phyloP scores from a whole-genome alignment of 1,140 invertebrate species.

The Scylla paramamosain region DNA sequence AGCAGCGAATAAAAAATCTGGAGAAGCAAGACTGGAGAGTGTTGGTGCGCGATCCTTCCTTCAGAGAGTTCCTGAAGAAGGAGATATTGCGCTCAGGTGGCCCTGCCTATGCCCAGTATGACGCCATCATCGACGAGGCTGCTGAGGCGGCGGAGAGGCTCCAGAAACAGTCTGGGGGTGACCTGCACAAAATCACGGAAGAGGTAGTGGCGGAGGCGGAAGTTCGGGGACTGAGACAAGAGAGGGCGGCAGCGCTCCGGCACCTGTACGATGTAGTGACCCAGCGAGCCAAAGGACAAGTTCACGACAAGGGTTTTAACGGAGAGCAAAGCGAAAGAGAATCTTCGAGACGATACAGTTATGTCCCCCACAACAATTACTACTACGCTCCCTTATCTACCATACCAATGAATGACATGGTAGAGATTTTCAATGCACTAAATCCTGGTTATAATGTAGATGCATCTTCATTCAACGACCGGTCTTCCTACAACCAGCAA shows the following conservation, averaged over 20 bases:
- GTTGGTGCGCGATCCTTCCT: conserved; percentile 53
- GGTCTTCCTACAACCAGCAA: not conserved
- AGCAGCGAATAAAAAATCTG: not conserved
- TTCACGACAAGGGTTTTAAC: not conserved
- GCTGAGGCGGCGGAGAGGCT: not conserved
- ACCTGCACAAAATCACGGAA: not conserved
- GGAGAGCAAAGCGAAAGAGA: not conserved
- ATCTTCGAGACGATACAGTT: not conserved
- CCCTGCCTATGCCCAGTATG: not conserved
- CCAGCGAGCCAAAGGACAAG: not conserved
- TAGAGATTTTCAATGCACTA: conserved; percentile 55
- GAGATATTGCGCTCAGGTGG: conserved; percentile 3
- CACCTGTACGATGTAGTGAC: not conserved
- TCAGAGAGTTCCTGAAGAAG: conserved; percentile 56
- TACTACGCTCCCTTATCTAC: conserved; percentile 16
- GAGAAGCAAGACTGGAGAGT: conserved; percentile 50
- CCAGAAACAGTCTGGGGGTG: not conserved
- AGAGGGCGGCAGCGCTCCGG: not conserved
- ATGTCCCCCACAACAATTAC: not conserved
- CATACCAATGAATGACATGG: conserved; percentile 54
- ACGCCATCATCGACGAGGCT: conserved; percentile 43
- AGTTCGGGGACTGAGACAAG: conserved; percentile 25
- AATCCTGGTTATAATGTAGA: conserved; percentile 41
- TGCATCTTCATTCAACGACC: not conserved
- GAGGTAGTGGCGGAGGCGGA: conserved; percentile 44